phyloP scores from a whole-genome alignment of 2,888 invertebrate genomes.

The Sialis lutaria region DNA sequence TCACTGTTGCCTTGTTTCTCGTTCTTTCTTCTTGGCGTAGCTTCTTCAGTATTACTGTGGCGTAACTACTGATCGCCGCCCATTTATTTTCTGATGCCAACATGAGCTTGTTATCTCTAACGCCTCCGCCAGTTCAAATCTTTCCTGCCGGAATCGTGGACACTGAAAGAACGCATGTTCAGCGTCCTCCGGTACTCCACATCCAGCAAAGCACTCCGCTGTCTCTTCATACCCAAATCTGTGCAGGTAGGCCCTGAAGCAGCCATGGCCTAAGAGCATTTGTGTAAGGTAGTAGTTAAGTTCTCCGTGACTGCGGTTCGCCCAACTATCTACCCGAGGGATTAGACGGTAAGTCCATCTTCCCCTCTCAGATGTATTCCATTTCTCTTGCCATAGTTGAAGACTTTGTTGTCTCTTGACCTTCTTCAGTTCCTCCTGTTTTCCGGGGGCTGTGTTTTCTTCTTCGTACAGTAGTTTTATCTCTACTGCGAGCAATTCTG shows the following conservation, averaged over 20 bases:
- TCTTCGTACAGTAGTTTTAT: no score
- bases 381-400: no score
- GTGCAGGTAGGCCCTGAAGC: not conserved
- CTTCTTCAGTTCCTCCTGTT: no score
- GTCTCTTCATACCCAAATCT: slow-evolving; percentile 4
- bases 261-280: not conserved
- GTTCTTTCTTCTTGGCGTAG: not conserved
- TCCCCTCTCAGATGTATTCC: slow-evolving; percentile 7
- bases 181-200: slow-evolving; percentile 4
- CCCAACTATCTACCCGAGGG: slow-evolving; percentile 1
- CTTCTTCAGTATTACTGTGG: not conserved
- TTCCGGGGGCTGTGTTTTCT: no score
- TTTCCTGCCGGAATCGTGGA: slow-evolving; percentile 7
- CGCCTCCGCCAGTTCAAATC: not conserved
- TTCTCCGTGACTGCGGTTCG: not conserved
- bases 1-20: no score
- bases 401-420: no score
- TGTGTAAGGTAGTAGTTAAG: no score
- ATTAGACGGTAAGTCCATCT: slow-evolving; percentile 9
- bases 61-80: not conserved
- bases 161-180: slow-evolving; percentile 10
- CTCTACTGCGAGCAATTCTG: no score
- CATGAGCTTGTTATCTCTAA: not conserved
- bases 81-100: not conserved
- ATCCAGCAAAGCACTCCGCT: slow-evolving; percentile 6